Conservation (phyloP, 2,797 vertebrate species). For the Oryzias dopingdopingensis region DNA sequence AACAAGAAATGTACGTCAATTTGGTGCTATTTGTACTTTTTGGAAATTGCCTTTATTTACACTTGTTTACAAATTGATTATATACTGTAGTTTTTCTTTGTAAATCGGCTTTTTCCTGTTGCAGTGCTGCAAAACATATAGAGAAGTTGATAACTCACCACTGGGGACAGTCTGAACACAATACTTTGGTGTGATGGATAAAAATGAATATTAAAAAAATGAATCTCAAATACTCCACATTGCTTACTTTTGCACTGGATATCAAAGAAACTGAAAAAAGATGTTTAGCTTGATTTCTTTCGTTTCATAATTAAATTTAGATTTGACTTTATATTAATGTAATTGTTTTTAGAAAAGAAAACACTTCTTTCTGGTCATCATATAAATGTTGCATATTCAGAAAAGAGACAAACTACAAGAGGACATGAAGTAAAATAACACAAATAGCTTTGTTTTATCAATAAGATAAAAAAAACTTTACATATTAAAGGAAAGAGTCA, state of each 20-base stretch:
- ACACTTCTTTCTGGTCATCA: no score
- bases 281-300: no score
- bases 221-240: slow-evolving; percentile 28
- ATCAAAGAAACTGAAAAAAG: not conserved
- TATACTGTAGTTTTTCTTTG: slow-evolving; percentile 47
- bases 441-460: no score
- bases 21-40: slow-evolving; percentile 76
- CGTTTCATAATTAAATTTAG: no score
- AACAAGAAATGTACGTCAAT: slow-evolving; percentile 68
- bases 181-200: slow-evolving; percentile 25
- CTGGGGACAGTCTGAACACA: slow-evolving; percentile 52
- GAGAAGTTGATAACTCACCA: slow-evolving; percentile 48
- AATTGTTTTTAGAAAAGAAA: no score
- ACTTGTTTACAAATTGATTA: slow-evolving; percentile 45
- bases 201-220: slow-evolving; percentile 28
- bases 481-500: no score
- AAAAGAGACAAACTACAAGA: no score
- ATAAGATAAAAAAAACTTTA: no score
- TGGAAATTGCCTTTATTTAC: slow-evolving; percentile 54
- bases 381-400: no score
- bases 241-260: not conserved
- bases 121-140: slow-evolving; percentile 4
- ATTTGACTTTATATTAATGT: no score
- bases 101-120: slow-evolving; percentile 6
- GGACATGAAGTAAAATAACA: no score